Conservation (phyloP, 1,140 invertebrate species). For the Drosophila seguyi region DNA sequence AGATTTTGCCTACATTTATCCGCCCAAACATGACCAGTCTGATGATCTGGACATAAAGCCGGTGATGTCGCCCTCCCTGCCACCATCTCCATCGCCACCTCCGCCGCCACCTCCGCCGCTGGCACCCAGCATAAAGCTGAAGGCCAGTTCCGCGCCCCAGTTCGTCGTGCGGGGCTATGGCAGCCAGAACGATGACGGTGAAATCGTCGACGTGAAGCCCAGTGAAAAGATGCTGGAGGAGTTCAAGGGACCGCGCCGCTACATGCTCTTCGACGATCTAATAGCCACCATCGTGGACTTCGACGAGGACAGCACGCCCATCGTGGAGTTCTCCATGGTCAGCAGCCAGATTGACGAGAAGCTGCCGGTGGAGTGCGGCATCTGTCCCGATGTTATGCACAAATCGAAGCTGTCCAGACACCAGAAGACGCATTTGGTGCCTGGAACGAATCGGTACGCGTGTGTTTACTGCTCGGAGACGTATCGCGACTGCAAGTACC, state of each 20-base stretch:
- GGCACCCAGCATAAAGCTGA: not conserved
- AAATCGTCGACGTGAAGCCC: constrained; percentile 36
- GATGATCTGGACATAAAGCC: constrained; percentile 18
- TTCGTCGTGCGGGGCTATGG: constrained; percentile 12
- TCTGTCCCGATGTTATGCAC: constrained; percentile 80
- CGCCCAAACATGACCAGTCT: constrained; percentile 6
- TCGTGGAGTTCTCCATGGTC: constrained; percentile 78
- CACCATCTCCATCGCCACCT: not conserved
- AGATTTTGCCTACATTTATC: constrained; percentile 7
- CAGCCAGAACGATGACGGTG: constrained; percentile 25
- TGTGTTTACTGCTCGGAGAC: constrained; percentile 78
- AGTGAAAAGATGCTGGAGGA: constrained; percentile 68
- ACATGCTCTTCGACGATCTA: constrained; percentile 77
- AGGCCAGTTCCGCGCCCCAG: not conserved
- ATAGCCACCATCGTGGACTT: constrained; percentile 79
- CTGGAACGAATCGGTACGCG: constrained; percentile 74
- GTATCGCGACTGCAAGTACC: constrained; percentile 77
- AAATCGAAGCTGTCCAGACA: constrained; percentile 67
- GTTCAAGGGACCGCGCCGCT: constrained; percentile 69
- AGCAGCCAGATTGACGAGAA: constrained; percentile 59
- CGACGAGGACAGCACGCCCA: constrained; percentile 71
- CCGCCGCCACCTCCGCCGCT: not conserved
- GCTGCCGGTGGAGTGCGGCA: constrained; percentile 77
- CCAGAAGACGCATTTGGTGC: constrained; percentile 73
- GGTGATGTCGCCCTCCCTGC: not conserved